These are phyloP conservation scores for Ophiothrix spiculata DNA, from an alignment of 35 echinoderm and acorn worm genomes.

Conservation along the genomic window DNA sequence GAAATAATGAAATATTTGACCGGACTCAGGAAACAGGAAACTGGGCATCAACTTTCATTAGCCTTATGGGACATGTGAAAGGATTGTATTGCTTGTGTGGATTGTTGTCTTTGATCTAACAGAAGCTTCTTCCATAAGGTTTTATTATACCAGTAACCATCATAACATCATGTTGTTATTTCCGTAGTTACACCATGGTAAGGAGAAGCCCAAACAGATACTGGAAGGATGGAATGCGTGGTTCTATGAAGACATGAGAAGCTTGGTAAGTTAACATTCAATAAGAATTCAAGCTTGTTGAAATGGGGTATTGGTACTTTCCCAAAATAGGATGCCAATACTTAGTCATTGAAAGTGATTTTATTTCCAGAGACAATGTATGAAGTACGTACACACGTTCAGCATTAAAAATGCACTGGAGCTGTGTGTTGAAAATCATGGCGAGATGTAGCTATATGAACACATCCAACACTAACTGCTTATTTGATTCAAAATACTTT, in stretches of 20 bases:
- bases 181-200: slow-evolving; percentile 41
- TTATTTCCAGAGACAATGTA: not conserved
- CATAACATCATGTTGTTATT: not conserved
- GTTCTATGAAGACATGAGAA: slow-evolving; percentile 64
- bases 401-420: not conserved
- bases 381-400: not conserved
- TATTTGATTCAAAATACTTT: too few species aligned
- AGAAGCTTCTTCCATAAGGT: too few species aligned
- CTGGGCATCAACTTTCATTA: too few species aligned
- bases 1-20: too few species aligned
- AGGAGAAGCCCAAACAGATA: slow-evolving; percentile 42
- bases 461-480: too few species aligned
- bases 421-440: too few species aligned
- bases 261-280: slow-evolving; percentile 51
- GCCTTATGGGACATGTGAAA: too few species aligned
- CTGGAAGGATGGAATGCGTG: slow-evolving; percentile 84
- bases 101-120: too few species aligned
- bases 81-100: too few species aligned
- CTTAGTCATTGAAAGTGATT: not conserved
- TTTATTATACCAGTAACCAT: too few species aligned
- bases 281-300: not conserved
- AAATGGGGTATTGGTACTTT: not conserved
- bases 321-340: not conserved
- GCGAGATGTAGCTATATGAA: too few species aligned
- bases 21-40: too few species aligned